Conservation (phyloP, 2,797 vertebrate species). For the Myotis pilosus region DNA sequence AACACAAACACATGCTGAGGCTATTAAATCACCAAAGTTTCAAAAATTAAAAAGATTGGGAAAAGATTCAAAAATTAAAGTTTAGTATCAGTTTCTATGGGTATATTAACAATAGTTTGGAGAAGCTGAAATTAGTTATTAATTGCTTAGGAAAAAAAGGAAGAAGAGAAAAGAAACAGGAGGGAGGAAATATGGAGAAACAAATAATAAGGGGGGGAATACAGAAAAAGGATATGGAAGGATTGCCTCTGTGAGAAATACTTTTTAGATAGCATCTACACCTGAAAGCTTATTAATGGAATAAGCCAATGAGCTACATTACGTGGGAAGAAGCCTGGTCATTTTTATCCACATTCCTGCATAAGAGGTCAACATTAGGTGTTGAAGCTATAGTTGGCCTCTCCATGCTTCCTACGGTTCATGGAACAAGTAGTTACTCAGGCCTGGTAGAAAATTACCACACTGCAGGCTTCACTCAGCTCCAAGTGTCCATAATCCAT, state of each 20-base stretch:
- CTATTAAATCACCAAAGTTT: conserved; percentile 36
- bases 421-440: not conserved
- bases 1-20: not conserved
- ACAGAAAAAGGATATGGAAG: not conserved
- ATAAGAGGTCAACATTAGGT: not conserved
- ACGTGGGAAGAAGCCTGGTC: not conserved
- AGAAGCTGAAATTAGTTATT: not conserved
- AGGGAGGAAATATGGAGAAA: not conserved
- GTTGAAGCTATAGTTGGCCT: not conserved
- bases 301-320: not conserved
- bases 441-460: not conserved
- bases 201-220: not conserved
- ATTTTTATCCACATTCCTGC: not conserved
- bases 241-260: not conserved
- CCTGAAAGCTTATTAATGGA: not conserved
- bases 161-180: not conserved
- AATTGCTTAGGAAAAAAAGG: not conserved
- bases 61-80: not conserved
- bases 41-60: not conserved
- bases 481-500: not conserved
- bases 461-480: not conserved
- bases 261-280: not conserved
- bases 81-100: not conserved
- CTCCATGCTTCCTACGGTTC: not conserved
- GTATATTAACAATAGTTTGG: not conserved